Evolutionary conservation across 2,888 invertebrate genomes (phyloP).

Genomic region (Embidobia sp.): DNA sequence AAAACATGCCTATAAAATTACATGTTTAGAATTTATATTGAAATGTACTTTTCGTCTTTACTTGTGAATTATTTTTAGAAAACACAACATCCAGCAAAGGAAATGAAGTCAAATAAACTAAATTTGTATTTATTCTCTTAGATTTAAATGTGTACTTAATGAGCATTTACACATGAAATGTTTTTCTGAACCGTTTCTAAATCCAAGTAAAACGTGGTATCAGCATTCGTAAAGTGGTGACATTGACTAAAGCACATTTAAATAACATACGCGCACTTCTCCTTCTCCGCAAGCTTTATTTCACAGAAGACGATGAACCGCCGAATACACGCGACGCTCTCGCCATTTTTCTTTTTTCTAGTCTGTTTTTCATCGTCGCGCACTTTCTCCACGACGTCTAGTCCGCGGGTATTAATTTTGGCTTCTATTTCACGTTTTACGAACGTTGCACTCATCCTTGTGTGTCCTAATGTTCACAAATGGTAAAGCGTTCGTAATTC

Average conservation of each 20-base stretch:
- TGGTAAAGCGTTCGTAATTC: no score
- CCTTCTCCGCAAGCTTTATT: slow-evolving; percentile 8
- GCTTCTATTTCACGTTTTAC: slow-evolving; percentile 3
- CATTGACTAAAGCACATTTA: slow-evolving; percentile 31
- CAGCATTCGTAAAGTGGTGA: slow-evolving; percentile 19
- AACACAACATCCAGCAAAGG: no score
- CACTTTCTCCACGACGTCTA: slow-evolving; percentile 15
- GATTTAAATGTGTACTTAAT: no score
- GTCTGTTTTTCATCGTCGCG: slow-evolving; percentile 30
- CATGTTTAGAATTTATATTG: no score
- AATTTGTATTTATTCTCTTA: no score
- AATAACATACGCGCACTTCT: slow-evolving; percentile 19
- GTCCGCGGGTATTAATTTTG: slow-evolving; percentile 23
- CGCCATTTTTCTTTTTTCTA: slow-evolving; percentile 5
- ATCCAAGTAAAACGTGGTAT: slow-evolving; percentile 8
- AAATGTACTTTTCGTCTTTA: no score
- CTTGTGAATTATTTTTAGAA: no score
- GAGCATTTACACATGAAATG: no score
- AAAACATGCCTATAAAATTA: no score
- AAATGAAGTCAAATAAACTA: no score
- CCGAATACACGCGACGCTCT: slow-evolving; percentile 22
- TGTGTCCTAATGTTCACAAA: background rate
- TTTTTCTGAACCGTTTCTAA: no score
- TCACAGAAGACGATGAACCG: slow-evolving; percentile 44
- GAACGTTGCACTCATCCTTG: background rate